Conservation (phyloP, 2,888 invertebrate genomes). For the Patella ulyssiponensis region DNA sequence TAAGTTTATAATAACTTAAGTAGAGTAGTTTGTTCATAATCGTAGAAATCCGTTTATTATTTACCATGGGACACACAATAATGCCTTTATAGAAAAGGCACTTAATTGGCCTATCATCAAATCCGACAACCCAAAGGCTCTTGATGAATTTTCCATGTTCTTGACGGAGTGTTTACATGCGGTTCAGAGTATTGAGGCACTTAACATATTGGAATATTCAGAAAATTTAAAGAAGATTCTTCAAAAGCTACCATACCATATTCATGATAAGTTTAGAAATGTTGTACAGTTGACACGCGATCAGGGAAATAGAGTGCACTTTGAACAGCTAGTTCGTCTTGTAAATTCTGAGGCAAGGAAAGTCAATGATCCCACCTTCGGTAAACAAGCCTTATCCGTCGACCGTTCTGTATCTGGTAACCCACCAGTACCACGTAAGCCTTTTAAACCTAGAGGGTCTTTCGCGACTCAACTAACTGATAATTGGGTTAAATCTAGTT, state of each 20-base stretch:
- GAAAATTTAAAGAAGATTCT: too few species aligned
- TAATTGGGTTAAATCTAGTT: neutral
- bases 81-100: neutral
- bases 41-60: too few species aligned
- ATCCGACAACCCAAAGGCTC: neutral
- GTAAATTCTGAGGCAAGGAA: neutral
- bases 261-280: neutral
- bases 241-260: neutral
- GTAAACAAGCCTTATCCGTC: neutral
- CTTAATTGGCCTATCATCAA: neutral
- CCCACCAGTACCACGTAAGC: neutral
- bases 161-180: too few species aligned
- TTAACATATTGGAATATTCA: neutral
- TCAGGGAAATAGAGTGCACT: neutral
- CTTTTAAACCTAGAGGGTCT: neutral
- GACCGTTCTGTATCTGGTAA: too few species aligned
- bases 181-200: too few species aligned
- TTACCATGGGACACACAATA: too few species aligned
- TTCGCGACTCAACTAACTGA: neutral
- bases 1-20: too few species aligned
- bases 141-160: too few species aligned
- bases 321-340: neutral
- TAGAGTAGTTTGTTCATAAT: too few species aligned
- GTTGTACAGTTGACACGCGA: neutral
- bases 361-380: slow-evolving; percentile 2